A percentile compares a stretch with the other conserved stretches of the same genome.
phyloP scores from a whole-genome alignment of 1,140 invertebrate species.

The Sarcophaga peregrina region DNA sequence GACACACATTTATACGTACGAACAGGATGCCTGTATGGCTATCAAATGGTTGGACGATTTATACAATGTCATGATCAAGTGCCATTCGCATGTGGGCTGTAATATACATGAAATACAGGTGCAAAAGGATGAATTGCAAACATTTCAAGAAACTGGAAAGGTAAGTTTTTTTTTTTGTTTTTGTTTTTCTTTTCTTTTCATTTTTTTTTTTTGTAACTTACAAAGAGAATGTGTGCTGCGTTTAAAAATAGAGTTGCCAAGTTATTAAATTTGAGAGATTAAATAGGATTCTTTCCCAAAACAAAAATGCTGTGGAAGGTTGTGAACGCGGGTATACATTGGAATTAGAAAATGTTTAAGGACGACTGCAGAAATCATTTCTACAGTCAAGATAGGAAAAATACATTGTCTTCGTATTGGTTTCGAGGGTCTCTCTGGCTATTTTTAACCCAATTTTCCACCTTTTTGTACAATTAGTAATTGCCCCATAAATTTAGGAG shows the following conservation, averaged over 20 bases:
- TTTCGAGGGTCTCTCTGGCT: too few species aligned
- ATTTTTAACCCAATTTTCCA: too few species aligned
- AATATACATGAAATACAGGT: conserved; percentile 78
- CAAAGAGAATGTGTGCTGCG: neutral
- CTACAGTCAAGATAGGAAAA: too few species aligned
- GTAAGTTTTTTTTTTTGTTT: conserved; percentile 65
- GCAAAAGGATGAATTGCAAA: conserved; percentile 80
- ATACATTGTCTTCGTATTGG: too few species aligned
- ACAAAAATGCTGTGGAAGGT: too few species aligned
- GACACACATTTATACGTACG: conserved; percentile 78
- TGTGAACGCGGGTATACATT: too few species aligned
- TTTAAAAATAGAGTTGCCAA: neutral
- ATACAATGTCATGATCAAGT: conserved; percentile 76
- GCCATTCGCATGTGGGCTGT: conserved; percentile 79
- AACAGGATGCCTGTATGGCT: conserved; percentile 80
- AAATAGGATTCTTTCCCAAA: too few species aligned
- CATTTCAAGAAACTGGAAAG: conserved; percentile 81
- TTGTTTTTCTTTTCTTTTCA: neutral
- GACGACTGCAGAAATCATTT: too few species aligned
- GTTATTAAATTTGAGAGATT: neutral
- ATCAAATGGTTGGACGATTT: conserved; percentile 81
- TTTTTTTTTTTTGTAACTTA: conserved; percentile 29
- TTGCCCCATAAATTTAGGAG: too few species aligned
- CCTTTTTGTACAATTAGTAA: too few species aligned
- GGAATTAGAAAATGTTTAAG: too few species aligned